Evolutionary conservation across 2,888 invertebrate genomes (phyloP), one percentile per base, ranked within the genome.

Genomic region (Cantharis rufa): DNA sequence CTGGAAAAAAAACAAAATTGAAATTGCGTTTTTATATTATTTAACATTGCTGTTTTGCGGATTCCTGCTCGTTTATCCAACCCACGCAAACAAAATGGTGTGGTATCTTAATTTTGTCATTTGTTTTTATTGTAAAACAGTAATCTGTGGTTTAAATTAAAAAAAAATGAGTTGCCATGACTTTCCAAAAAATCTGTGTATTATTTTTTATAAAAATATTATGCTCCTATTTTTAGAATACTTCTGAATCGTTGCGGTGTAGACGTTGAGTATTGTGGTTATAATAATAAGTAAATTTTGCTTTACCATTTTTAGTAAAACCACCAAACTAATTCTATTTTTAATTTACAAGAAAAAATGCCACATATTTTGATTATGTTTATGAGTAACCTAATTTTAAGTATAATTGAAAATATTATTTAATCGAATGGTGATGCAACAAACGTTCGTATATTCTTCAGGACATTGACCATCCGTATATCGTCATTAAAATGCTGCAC

Each of bases 1-100:
- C 96, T 96, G 91, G 72, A 90, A 90, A 24, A 66, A n/a, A 7
- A 48, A 48, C 24, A 24, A 24, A 24, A 24, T 9, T 24, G 24
- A 24, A 24, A 24, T 21, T 21, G 21, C 5, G 18, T 18, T n/a
- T n/a, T n/a, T n/a, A n/a, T n/a, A n/a, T n/a, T n/a, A n/a, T n/a
- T n/a, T n/a, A n/a, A n/a, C n/a, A n/a, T n/a, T n/a, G n/a, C 3
- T 2, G 5, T 21, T 21, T 21, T 21, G 21, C 21, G 5, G 21
- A 21, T 21, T 21, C 21, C 5, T 21, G 21, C 21, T 18, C 18
- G 18, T 3, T 2, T 18, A 18, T 18, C 18, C 18, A 18, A 18
- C 18, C 18, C 18, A 3, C 18, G 18, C 18, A 18, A 18, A 18
- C 18, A 18, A 18, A 18, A n/a, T n/a, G n/a, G n/a, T n/a, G n/a